Base-by-base conservation (phyloP, 2,888 invertebrate genomes). In the Lepidocyrtinus sp. region DNA sequence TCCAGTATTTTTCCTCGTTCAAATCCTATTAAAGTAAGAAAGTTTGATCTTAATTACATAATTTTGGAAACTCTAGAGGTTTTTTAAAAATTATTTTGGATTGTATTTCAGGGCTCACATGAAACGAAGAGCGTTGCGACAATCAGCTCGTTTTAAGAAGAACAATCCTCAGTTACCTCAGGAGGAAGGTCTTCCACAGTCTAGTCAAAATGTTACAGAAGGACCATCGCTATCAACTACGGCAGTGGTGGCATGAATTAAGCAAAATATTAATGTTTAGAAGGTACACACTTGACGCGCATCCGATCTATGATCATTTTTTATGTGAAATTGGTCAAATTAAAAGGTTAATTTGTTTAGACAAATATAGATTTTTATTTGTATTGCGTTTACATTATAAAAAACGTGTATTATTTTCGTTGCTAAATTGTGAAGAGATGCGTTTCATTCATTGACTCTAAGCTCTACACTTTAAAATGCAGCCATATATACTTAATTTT, bases 1-100 rank as follows among this genome's bases (percentile, higher is more conserved):
- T 12, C 70, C 75, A 3, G 1, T 59, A 7, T 22, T 71, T 1
- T 71, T 26, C 15, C 27, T 71, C 15, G 17, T 71, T 7, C 9
- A 62, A 17, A 36, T 2, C 22, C 5, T 69, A 2, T 19, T n/a
- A 1, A 50, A 59, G 69, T 69, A 26, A 55, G 69, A 25, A 7
- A 59, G n/a, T n/a, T 12, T 36, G 5, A 36, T 36, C 36, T 12
- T 36, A 5, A 36, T 36, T 36, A 36, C 36, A 36, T 12, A 36
- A 7, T 36, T 12, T 36, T 36, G 36, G 5, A 36, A 12, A 36
- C 12, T 36, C 36, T 36, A 36, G 5, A 5, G 36, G 5, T 36
- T 36, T 7, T 12, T 12, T 36, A 7, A 36, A 36, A 36, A 36
- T 36, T 36, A 36, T 36, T 36, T 12, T 12, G 36, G n/a, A n/a